These are phyloP conservation scores for Darevskia nairensis DNA, from an alignment of 2,797 vertebrate species.

Conservation along the genomic window DNA sequence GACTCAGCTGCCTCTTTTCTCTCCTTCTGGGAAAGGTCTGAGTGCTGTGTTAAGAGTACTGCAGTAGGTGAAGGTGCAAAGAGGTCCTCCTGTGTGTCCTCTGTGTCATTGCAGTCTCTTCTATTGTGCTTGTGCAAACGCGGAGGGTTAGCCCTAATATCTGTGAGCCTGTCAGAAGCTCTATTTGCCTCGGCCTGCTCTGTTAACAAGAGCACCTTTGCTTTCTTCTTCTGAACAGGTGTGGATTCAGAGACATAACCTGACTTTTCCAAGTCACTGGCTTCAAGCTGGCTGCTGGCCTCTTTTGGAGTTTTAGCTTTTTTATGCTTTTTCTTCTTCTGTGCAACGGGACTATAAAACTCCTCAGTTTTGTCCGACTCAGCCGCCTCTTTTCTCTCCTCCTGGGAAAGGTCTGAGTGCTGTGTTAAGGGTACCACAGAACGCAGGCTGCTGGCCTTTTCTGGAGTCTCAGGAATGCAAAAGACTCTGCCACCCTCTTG, in stretches of 20 bases:
- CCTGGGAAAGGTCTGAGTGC: too few relatives aligned
- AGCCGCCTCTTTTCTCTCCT: too few relatives aligned
- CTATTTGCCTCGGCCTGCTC: neutral
- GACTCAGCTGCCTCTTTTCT: fast-evolving
- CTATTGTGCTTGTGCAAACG: neutral
- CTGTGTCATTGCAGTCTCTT: fast-evolving
- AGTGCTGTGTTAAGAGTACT: fast-evolving
- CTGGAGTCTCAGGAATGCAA: neutral
- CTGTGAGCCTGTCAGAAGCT: fast-evolving
- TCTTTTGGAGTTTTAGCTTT: too few relatives aligned
- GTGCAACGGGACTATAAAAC: too few relatives aligned
- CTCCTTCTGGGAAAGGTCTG: neutral
- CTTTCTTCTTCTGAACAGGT: neutral
- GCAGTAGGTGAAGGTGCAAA: fast-evolving
- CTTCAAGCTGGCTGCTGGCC: too few relatives aligned
- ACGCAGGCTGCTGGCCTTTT: neutral
- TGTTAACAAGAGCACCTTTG: too few relatives aligned
- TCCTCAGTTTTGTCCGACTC: too few relatives aligned
- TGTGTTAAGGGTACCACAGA: fast-evolving
- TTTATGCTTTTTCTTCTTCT: too few relatives aligned
- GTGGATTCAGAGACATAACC: too few relatives aligned
- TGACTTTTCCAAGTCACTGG: too few relatives aligned
- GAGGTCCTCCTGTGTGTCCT: fast-evolving
- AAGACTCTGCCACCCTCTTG: neutral
- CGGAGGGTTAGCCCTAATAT: fast-evolving